Base-by-base conservation (phyloP, 2,113 vertebrate species). In the Bubo blakistoni region DNA sequence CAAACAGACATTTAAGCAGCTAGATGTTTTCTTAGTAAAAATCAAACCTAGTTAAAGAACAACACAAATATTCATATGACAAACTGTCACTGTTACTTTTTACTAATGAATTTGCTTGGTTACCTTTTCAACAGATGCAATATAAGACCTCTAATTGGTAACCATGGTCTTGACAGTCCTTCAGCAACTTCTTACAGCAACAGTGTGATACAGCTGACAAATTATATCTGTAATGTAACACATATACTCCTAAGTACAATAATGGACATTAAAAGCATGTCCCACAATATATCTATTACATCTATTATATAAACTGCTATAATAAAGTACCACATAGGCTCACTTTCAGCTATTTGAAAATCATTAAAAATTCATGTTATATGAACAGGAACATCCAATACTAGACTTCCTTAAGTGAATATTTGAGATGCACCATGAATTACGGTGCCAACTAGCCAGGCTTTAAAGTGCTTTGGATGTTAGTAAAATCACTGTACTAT, bases 211-310 rank as follows among this genome's bases (percentile, higher is more conserved):
- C 32, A 78, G 81, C n/a, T 94, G 83, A 91, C 59, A 90, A 90
- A 86, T 72, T 80, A 30, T n/a, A 70, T 67, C 47, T 90, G 20
- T 55, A 92, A 78, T 47, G n/a, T 69, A 82, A 86, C 38, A 92
- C 54, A 78, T 82, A 70, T 66, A 93, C 74, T 94, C 63, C 54
- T 73, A 95, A 96, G 59, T 77, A 76, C 32, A 86, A 59, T 86
- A 86, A 94, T 63, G 88, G 94, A 44, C 94, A 90, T 95, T 92
- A 86, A 95, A 96, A 95, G 71, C 71, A 63, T 52, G 72, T 25
- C 92, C 55, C 90, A 88, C 76, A 83, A 88, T 13, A 6, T 92
- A 70, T 83, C 93, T 90, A 26, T 93, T 96, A 71, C 58, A 80
- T 83, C 90, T 81, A 42, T 94, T 94, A 66, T 10, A 94, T 62